Evolutionary conservation across 2,888 invertebrate genomes (phyloP), one percentile per base, ranked within the genome.

Genomic region (Nemotelus pantherinus): DNA sequence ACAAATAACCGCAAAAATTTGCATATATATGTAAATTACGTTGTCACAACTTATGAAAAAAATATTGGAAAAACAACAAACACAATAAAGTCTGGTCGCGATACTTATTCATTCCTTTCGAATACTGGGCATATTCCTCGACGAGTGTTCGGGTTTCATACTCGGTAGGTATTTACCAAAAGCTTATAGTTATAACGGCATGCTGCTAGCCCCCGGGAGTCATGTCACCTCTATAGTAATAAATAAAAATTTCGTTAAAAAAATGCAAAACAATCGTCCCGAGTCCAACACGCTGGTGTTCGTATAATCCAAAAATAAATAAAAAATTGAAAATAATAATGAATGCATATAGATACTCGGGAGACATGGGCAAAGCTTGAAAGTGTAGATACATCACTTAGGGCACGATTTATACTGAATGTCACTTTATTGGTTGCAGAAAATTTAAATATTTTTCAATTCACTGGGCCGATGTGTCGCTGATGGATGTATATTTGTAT

Each of bases 21-120:
- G 72, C 72, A 72, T 72, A 58, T 72, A 72, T 58, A 72, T 72
- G 72, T 72, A 72, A 72, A 72, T 72, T 58, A 72, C 58, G 47
- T 7, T 68, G 68, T 43, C 65, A 65, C 44, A 63, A 43, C 50
- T 50, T 9, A 60, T 41, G 43, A 39, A 53, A 70, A 70, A 70
- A 70, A 47, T 3, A 43, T 7, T 43, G n/a, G n/a, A 39, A 67
- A 10, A 48, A 39, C 41, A 39, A 43, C 53, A 70, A 53, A 25
- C 25, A 63, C 43, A 41, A 4, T 63, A 43, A 63, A 41, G 63
- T 53, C 41, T 50, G 47, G 25, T 47, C 47, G 58, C 53, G 57
- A 47, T 39, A 72, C 53, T 72, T 72, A 45, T 72, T 72, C 60
- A 58, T 72, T 60, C 72, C 25, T 58, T 53, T 39, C 45, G 43